A percentile compares a stretch with the other conserved stretches of the same genome.
Conservation (phyloP, 2,113 vertebrate species). For the Tinamus guttatus region DNA sequence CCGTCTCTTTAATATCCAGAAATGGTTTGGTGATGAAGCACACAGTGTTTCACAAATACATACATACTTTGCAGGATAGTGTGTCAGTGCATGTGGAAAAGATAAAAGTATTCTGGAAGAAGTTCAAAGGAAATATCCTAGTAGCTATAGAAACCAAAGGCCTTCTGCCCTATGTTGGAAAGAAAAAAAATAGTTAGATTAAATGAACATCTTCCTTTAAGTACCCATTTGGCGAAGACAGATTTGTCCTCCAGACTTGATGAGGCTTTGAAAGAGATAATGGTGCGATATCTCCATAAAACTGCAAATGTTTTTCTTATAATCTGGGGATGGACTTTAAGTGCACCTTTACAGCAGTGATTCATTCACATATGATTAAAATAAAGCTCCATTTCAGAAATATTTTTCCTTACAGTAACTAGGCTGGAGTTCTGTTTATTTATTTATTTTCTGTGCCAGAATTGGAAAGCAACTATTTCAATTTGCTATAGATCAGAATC, state of each 20-base stretch:
- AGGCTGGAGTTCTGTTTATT: not conserved
- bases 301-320: slow-evolving; percentile 23
- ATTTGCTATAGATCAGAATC: not conserved
- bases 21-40: slow-evolving; percentile 26
- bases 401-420: not conserved
- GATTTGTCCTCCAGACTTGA: not conserved
- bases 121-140: slow-evolving; percentile 48
- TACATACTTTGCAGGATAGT: not conserved
- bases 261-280: slow-evolving; percentile 28
- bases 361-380: slow-evolving; percentile 44
- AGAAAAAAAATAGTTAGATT: not conserved
- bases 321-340: not conserved
- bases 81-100: slow-evolving; percentile 53
- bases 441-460: not conserved
- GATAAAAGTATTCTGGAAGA: slow-evolving; percentile 52
- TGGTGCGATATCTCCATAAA: slow-evolving; percentile 9
- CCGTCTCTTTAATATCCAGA: not conserved
- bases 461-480: not conserved
- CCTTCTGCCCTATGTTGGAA: not conserved
- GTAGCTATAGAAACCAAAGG: slow-evolving; percentile 33
- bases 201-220: slow-evolving; percentile 29
- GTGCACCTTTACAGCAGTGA: not conserved
- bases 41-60: slow-evolving; percentile 19
- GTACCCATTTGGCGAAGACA: not conserved
- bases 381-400: slow-evolving; percentile 28